Conservation (phyloP, 92 coral and sea anemone genomes). For the Actinostola sp. region DNA sequence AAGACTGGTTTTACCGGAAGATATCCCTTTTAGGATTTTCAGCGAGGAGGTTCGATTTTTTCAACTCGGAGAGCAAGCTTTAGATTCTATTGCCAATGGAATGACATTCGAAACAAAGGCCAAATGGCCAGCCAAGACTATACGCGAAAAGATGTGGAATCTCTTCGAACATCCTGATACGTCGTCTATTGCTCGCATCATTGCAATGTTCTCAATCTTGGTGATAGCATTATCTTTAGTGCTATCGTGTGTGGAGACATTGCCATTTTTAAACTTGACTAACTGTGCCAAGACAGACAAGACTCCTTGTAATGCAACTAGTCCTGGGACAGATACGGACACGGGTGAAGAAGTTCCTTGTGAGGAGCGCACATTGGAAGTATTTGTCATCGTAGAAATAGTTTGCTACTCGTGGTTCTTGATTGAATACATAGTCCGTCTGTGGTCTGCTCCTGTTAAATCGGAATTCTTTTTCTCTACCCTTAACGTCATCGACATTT, state of each 20-base stretch:
- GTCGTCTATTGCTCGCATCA: constrained; percentile 66
- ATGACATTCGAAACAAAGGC: constrained; percentile 33
- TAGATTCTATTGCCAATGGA: constrained; percentile 78
- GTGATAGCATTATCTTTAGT: constrained; percentile 76
- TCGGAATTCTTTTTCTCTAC: constrained; percentile 73
- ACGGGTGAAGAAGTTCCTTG: constrained; percentile 18
- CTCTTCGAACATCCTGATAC: constrained; percentile 93
- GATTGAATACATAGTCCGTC: constrained; percentile 80
- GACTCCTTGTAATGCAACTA: constrained; percentile 22
- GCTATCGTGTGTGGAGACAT: constrained; percentile 78
- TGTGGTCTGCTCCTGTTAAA: constrained; percentile 86
- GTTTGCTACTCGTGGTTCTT: constrained; percentile 88
- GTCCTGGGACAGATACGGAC: constrained; percentile 4
- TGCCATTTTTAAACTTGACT: constrained; percentile 53
- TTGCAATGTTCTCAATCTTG: constrained; percentile 75
- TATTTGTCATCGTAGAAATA: constrained; percentile 69
- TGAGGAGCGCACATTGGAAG: constrained; percentile 25
- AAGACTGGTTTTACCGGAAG: constrained; percentile 85
- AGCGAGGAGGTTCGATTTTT: constrained; percentile 92
- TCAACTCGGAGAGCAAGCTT: constrained; percentile 95
- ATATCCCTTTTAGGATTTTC: constrained; percentile 81
- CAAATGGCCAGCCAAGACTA: constrained; percentile 5
- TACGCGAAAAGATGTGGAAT: constrained; percentile 74
- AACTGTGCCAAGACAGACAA: constrained; percentile 44
- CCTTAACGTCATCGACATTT: constrained; percentile 81